Conservation (phyloP, 2,888 invertebrate species). For the Platycnemis pennipes region DNA sequence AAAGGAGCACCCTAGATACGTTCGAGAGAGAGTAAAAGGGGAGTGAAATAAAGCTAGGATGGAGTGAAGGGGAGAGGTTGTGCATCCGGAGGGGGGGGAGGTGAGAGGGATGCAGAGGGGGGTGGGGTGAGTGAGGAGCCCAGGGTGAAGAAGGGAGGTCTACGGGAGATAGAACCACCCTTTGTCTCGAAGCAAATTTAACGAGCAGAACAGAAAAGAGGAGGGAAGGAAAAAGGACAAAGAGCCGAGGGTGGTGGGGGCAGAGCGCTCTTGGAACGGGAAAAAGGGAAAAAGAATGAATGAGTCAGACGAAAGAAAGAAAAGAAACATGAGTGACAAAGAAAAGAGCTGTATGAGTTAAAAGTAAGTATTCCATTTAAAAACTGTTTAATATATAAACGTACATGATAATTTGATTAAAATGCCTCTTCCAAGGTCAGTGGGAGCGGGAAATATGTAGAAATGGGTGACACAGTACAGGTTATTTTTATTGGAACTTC, state of each 20-base stretch:
- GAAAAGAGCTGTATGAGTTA: neutral
- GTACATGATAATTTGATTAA: neutral
- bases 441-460: no score
- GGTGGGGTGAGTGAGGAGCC: neutral
- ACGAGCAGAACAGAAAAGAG: constrained; percentile 54
- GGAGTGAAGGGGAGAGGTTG: neutral
- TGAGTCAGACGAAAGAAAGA: neutral
- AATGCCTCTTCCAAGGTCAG: no score
- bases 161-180: neutral
- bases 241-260: neutral
- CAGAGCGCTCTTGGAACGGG: neutral
- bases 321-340: neutral
- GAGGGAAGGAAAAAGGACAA: constrained; percentile 7
- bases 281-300: neutral
- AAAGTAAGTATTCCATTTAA: neutral
- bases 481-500: no score
- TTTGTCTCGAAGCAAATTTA: constrained; percentile 51
- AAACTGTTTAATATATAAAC: neutral
- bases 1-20: neutral
- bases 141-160: neutral
- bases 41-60: neutral
- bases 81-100: neutral
- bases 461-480: no score
- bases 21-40: neutral
- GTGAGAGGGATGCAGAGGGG: neutral